Percentiles rank a stretch among this genome's conserved stretches.
Evolutionary conservation across 2,888 invertebrate genomes (phyloP).

Genomic region (Hesperia comma): DNA sequence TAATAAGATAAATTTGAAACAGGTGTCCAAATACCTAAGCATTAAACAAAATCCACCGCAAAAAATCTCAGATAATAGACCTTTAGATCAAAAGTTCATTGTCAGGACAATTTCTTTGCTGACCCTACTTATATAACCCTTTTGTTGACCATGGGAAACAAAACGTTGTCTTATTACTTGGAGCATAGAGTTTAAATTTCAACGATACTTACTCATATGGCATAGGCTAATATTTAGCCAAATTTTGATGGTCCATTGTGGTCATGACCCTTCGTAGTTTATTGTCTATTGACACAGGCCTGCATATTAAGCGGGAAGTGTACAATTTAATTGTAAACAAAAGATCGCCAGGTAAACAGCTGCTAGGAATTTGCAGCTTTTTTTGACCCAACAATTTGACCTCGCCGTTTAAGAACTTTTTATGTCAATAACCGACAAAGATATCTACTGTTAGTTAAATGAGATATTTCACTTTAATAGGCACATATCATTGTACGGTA

Average conservation of each 20-base stretch:
- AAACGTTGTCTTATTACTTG: constrained; percentile 32
- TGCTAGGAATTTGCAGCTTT: constrained; percentile 45
- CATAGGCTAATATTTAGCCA: constrained; percentile 44
- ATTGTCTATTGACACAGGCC: constrained; percentile 44
- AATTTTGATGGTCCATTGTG: constrained; percentile 48
- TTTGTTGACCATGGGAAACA: constrained; percentile 31
- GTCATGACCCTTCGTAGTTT: constrained; percentile 49
- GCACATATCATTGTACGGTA: too few relatives aligned
- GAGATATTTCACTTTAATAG: too few relatives aligned
- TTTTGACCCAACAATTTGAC: constrained; percentile 21
- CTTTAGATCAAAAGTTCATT: constrained; percentile 44
- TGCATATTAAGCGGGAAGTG: constrained; percentile 38
- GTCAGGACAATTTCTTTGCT: constrained; percentile 54
- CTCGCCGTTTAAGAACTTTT: background rate
- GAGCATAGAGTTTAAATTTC: constrained; percentile 36
- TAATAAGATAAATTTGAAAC: constrained; percentile 48
- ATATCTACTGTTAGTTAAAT: constrained; percentile 29
- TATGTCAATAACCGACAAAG: background rate
- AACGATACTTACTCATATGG: background rate
- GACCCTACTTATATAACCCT: constrained; percentile 56
- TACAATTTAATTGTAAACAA: constrained; percentile 51
- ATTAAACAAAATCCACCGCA: constrained; percentile 40
- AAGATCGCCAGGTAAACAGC: constrained; percentile 64
- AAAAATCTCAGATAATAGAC: constrained; percentile 53
- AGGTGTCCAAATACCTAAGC: constrained; percentile 58